Evolutionary conservation across 1,140 invertebrate genomes (phyloP).

Genomic region (Bradysia coprophila): DNA sequence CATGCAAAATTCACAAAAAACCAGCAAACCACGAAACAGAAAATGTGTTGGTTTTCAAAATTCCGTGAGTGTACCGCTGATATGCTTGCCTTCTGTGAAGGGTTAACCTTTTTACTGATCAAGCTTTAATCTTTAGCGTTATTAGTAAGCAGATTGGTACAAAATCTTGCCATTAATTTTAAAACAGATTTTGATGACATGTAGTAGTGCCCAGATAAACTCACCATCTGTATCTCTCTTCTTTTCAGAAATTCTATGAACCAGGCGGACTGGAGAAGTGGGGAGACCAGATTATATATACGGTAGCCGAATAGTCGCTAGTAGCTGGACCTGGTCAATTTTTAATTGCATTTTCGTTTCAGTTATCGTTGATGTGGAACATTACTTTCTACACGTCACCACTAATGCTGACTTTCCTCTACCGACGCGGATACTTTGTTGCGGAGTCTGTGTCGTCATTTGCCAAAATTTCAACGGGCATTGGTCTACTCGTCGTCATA

Average conservation of each 20-base stretch:
- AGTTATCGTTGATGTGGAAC: conserved; percentile 46
- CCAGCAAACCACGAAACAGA: no score
- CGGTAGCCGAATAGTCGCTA: conserved; percentile 26
- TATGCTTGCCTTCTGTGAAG: no score
- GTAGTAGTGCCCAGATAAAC: not conserved
- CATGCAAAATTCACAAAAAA: no score
- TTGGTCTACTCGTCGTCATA: conserved; percentile 41
- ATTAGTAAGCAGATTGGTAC: no score
- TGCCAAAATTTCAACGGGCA: conserved; percentile 36
- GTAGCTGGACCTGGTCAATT: not conserved
- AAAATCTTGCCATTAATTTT: no score
- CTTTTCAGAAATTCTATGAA: conserved; percentile 39
- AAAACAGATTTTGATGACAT: not conserved
- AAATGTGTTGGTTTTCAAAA: no score
- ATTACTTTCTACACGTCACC: conserved; percentile 57
- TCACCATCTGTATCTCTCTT: not conserved
- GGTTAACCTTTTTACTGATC: no score
- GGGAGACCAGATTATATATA: conserved; percentile 49
- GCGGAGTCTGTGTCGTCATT: conserved; percentile 36
- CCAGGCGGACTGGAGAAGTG: conserved; percentile 42
- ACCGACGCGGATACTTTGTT: conserved; percentile 44
- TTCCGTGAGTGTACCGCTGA: no score
- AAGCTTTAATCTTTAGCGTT: no score
- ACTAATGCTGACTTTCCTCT: conserved; percentile 50
- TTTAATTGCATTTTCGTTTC: conserved; percentile 14